Evolutionary conservation across 2,888 invertebrate species (phyloP), one percentile per base, ranked within the genome.

Genomic region (Aporophyla lueneburgensis): DNA sequence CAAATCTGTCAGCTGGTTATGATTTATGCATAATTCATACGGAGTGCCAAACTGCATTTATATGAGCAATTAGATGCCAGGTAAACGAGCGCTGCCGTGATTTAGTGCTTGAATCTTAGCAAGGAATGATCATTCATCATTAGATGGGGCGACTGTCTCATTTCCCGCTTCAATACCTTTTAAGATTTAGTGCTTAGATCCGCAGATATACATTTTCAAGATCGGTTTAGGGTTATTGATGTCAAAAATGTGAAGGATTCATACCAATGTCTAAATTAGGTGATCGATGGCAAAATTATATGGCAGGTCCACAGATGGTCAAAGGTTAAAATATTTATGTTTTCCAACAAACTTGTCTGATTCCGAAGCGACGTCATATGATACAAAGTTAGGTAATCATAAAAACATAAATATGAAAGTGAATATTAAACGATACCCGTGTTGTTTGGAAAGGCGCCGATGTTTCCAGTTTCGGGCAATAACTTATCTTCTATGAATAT

Each of bases 11-110:
- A 89, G 86, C 86, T 88, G 84, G 84, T 91, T 94, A 92, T 93
- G 93, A 94, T 93, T 93, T 93, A 94, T 92, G 87, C 79, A 86
- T 90, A 90, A 90, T 90, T 88, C 88, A 90, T 90, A 90, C 83
- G 74, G 84, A 87, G 89, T 93, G 94, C 93, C 94, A 94, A 92
- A 90, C 83, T 89, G 88, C 89, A 89, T 88, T 86, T 87, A 83
- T 86, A 88, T 84, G 86, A 85, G 87, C 86, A 87, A 87, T 91
- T 86, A 85, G 82, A 74, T 91, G 90, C 87, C 90, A 91, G 89
- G 90, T 91, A 88, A 91, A 90, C 82, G 85, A 78, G 72, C 85
- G 87, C 90, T 92, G 93, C 91, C 92, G 92, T 88, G 88, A 89
- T 88, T 87, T 88, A 85, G 81, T 81, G 81, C 74, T 58, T 71